Base-by-base conservation (phyloP, 2,797 vertebrate species). In the Coregonus sp. region DNA sequence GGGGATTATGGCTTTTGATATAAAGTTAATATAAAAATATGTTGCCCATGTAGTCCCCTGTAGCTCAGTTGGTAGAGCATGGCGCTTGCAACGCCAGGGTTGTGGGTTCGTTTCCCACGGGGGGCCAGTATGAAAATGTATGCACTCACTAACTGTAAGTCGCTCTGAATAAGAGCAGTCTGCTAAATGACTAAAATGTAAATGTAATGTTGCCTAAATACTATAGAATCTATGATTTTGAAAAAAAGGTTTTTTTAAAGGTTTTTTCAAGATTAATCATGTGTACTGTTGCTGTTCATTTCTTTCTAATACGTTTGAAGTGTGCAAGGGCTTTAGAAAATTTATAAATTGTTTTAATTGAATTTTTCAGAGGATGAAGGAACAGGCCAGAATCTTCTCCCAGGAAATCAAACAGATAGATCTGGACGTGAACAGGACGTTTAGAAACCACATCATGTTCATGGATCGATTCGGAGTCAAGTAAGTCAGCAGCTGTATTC, bases 361-460 rank as follows among this genome's bases (percentile, higher is more conserved):
- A 6, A 14, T 0, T 20, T 78, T 50, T 15, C 85, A 96, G 97
- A 95, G 89, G 92, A 97, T 98, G 96, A 97, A 96, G 87, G 92
- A 94, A 16, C 96, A 96, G 89, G 96, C 96, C 0, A 89, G 90
- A 75, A 90, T 90, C 9, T 94, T 92, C 86, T 97, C 96, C 0
- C 80, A 95, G 0, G 97, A 98, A 90, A 96, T 98, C 87, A 97
- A 96, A 77, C 96, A 97, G 91, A 98, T 98, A 7, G 97, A 98
- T 87, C 89, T 98, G 84, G 97, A 98, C 18, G 95, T 97, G 78
- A 97, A 97, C 93, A 88, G 97, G 73, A 98, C 97, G 35, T 98
- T 98, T 77, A 87, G 96, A 20, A 95, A 97, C 89, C 96, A 98
- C 72, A 95, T 98, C 90, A 98, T 98, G 96, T 98, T 98, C 83